Percentiles rank a stretch among this genome's conserved stretches.
These are phyloP conservation scores for Scleropages formosus DNA, from an alignment of 2,797 vertebrate genomes.

Conservation along the genomic window DNA sequence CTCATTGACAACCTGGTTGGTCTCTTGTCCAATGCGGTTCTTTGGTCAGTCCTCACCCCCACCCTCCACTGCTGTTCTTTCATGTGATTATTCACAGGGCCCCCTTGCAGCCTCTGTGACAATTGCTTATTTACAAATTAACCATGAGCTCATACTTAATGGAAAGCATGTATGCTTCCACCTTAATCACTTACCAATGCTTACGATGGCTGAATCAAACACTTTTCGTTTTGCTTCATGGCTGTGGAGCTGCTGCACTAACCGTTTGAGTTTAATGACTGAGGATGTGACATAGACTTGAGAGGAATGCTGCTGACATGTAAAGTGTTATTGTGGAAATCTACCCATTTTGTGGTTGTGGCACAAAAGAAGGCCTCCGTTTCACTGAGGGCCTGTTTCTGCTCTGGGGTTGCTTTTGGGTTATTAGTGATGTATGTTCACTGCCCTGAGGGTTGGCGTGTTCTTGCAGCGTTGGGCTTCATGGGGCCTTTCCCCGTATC, in stretches of 20 bases:
- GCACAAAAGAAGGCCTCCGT: background rate
- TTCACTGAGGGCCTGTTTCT: background rate
- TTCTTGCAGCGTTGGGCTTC: background rate
- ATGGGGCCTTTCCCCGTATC: background rate
- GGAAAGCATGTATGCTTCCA: conserved; percentile 22
- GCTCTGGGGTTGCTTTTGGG: background rate
- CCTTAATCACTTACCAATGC: conserved; percentile 27
- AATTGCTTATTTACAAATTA: conserved; percentile 38
- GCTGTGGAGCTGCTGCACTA: background rate
- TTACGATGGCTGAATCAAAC: background rate
- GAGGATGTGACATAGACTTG: background rate
- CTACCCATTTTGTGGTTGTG: background rate
- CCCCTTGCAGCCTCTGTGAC: conserved; percentile 10
- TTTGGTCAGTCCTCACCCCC: background rate
- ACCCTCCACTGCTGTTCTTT: background rate
- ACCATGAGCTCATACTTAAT: conserved; percentile 32
- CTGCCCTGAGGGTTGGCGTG: too few relatives aligned
- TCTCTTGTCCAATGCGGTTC: conserved; percentile 3
- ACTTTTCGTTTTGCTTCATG: background rate
- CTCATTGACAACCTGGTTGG: conserved; percentile 1
- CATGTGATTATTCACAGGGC: conserved; percentile 13
- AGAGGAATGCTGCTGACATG: background rate
- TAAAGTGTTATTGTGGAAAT: conserved; percentile 19
- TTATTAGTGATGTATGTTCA: background rate
- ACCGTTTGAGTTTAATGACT: background rate